These are phyloP conservation scores for Pachypanchax playfairii DNA, from an alignment of 2,113 vertebrate species.

Conservation along the genomic window DNA sequence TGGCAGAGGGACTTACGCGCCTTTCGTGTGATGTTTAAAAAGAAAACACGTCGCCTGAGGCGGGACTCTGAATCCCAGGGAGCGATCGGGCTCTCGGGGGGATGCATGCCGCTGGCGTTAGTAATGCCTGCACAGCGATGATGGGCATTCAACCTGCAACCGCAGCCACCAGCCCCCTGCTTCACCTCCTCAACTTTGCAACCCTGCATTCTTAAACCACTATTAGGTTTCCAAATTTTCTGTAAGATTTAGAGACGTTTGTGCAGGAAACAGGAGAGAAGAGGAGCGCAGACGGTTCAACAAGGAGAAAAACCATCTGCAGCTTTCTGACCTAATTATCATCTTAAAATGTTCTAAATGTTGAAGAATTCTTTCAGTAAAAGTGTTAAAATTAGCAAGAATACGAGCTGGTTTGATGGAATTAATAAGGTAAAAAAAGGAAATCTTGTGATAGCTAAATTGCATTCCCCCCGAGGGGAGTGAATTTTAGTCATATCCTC, in stretches of 20 bases:
- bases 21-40: slow-evolving; percentile 33
- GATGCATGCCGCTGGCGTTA: slow-evolving; percentile 26
- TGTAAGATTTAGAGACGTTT: slow-evolving; percentile 9
- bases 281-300: neutral
- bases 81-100: slow-evolving; percentile 17
- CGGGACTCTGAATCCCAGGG: slow-evolving; percentile 39
- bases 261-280: neutral
- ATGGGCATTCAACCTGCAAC: slow-evolving; percentile 42
- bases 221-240: slow-evolving; percentile 12
- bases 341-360: slow-evolving; percentile 2
- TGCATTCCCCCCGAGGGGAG: slow-evolving; percentile 62
- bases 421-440: slow-evolving; percentile 50
- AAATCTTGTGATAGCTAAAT: slow-evolving; percentile 59
- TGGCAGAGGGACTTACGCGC: slow-evolving; percentile 32
- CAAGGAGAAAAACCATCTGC: neutral
- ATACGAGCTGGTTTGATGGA: slow-evolving; percentile 24
- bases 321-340: neutral
- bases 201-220: slow-evolving; percentile 38
- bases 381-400: slow-evolving; percentile 3
- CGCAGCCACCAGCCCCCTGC: slow-evolving; percentile 45
- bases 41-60: slow-evolving; percentile 27
- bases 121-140: slow-evolving; percentile 29
- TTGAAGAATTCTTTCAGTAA: slow-evolving; percentile 9
- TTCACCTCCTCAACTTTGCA: slow-evolving; percentile 58
- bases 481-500: slow-evolving; percentile 77